phyloP scores from a whole-genome alignment of 2,113 vertebrate genomes.

The Triplophysa rosa region DNA sequence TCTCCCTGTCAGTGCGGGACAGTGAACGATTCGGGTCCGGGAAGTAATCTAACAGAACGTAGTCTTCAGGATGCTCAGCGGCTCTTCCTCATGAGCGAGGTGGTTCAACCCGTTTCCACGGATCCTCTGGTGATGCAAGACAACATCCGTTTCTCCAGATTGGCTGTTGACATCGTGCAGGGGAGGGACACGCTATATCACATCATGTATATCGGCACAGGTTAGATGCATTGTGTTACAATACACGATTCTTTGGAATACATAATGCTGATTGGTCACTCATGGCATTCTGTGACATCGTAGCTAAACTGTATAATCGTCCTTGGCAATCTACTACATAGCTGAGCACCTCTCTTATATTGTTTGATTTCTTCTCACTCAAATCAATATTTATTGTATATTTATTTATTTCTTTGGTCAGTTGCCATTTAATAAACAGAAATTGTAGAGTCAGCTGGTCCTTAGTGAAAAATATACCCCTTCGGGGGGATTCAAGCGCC shows the following conservation, averaged over 20 bases:
- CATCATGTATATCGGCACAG: slow-evolving; percentile 92
- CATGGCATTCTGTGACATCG: too few species aligned
- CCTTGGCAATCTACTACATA: too few species aligned
- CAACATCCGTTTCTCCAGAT: slow-evolving; percentile 85
- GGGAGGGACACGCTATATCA: slow-evolving; percentile 86
- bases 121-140: slow-evolving; percentile 89
- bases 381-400: too few species aligned
- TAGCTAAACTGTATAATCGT: too few species aligned
- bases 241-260: too few species aligned
- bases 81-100: slow-evolving; percentile 93
- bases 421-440: too few species aligned
- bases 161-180: slow-evolving; percentile 93
- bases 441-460: too few species aligned
- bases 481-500: too few species aligned
- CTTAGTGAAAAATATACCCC: too few species aligned
- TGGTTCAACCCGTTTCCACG: slow-evolving; percentile 83
- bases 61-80: slow-evolving; percentile 95
- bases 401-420: too few species aligned
- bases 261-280: too few species aligned
- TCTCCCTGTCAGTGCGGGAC: slow-evolving; percentile 84
- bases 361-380: neutral
- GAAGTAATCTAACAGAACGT: slow-evolving; percentile 88
- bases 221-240: slow-evolving; percentile 62
- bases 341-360: too few species aligned
- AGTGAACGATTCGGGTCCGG: slow-evolving; percentile 84